phyloP scores from a whole-genome alignment of 2,113 vertebrate species.

The Varanus komodoensis region DNA sequence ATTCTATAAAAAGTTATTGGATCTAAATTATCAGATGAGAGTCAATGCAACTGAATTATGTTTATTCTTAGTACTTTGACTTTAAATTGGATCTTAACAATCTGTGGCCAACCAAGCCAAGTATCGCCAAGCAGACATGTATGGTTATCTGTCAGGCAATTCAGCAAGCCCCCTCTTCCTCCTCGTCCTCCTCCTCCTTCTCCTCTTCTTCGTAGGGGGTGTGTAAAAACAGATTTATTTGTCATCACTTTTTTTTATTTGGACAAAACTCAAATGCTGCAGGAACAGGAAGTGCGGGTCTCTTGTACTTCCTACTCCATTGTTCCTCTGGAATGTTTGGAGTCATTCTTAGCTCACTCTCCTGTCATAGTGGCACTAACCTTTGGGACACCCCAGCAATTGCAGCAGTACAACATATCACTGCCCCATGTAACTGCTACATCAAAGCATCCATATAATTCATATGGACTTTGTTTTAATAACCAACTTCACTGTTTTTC shows the following conservation, averaged over 20 bases:
- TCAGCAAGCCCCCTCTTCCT: not conserved
- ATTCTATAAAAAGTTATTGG: not conserved
- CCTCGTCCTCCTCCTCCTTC: too few relatives aligned
- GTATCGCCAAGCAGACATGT: too few relatives aligned
- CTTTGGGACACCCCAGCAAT: not conserved
- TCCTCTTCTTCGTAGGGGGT: too few relatives aligned
- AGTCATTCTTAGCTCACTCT: not conserved
- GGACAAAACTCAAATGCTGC: not conserved
- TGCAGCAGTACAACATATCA: not conserved
- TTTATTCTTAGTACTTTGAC: not conserved
- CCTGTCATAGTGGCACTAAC: not conserved
- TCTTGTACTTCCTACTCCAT: not conserved
- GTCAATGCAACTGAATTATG: not conserved
- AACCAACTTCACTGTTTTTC: slow-evolving; percentile 66
- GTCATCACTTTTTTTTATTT: not conserved
- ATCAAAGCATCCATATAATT: not conserved
- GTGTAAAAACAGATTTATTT: too few relatives aligned
- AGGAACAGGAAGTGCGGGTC: not conserved
- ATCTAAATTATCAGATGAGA: not conserved
- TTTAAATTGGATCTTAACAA: not conserved
- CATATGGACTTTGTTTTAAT: slow-evolving; percentile 56
- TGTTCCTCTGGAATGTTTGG: not conserved
- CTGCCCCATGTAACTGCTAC: not conserved
- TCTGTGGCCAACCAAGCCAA: not conserved
- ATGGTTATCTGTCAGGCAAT: not conserved